phyloP scores from a whole-genome alignment of 2,888 invertebrate genomes.

The Cosmorhoe ocellata region DNA sequence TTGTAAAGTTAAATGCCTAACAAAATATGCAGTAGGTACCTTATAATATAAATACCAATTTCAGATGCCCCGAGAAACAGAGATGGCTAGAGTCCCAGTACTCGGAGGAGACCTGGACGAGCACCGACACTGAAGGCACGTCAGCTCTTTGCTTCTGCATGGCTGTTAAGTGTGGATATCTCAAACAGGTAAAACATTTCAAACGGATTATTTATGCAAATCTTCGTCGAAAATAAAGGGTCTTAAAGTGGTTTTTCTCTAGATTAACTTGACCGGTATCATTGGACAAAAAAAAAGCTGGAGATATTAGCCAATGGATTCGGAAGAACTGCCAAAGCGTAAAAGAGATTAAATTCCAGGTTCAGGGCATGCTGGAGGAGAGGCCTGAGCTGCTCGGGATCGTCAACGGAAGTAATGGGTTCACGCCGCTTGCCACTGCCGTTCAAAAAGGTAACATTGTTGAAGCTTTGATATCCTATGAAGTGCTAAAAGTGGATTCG shows the following conservation, averaged over 20 bases:
- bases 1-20: too few relatives aligned
- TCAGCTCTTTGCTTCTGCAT: slow-evolving; percentile 69
- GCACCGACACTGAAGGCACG: slow-evolving; percentile 63
- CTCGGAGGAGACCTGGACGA: slow-evolving; percentile 63
- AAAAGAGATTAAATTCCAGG: slow-evolving; percentile 38
- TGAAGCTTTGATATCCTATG: too few relatives aligned
- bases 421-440: slow-evolving; percentile 80
- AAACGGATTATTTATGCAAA: too few relatives aligned
- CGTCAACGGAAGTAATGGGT: slow-evolving; percentile 68
- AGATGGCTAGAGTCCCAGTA: slow-evolving; percentile 59
- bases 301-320: too few relatives aligned
- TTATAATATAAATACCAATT: not conserved
- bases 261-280: too few relatives aligned
- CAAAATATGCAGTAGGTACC: too few relatives aligned
- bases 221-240: too few relatives aligned
- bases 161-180: slow-evolving; percentile 70
- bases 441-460: slow-evolving; percentile 57
- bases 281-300: too few relatives aligned
- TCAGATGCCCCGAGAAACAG: slow-evolving; percentile 29
- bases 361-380: slow-evolving; percentile 69
- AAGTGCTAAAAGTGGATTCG: too few relatives aligned
- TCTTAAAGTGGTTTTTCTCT: too few relatives aligned
- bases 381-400: slow-evolving; percentile 71
- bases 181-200: slow-evolving; percentile 61
- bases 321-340: too few relatives aligned